These are phyloP conservation scores for Limnephilus marmoratus DNA, from an alignment of 2,888 invertebrate genomes.

Conservation along the genomic window DNA sequence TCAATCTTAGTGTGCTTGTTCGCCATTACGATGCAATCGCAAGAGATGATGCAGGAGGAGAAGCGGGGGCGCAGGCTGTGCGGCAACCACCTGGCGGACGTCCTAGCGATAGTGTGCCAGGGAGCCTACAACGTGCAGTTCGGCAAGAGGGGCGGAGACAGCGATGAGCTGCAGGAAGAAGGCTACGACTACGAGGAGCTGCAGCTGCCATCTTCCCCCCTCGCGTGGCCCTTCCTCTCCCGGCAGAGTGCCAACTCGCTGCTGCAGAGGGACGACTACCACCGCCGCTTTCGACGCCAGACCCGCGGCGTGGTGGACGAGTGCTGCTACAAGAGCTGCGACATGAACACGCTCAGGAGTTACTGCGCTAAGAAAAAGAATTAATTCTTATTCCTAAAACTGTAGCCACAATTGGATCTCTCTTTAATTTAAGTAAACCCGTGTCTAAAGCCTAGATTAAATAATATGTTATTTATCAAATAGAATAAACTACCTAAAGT, in stretches of 20 bases:
- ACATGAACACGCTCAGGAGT: conserved; percentile 69
- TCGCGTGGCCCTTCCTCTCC: conserved; percentile 39
- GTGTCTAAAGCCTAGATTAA: background rate
- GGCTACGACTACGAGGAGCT: background rate
- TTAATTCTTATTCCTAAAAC: background rate
- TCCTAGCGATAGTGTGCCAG: conserved; percentile 49
- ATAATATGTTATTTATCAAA: background rate
- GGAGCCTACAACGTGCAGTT: conserved; percentile 49
- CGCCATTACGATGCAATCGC: conserved; percentile 22
- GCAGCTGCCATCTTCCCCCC: background rate
- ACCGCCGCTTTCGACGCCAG: conserved; percentile 14
- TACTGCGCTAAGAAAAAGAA: conserved; percentile 68
- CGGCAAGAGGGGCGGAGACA: background rate
- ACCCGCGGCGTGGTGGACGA: conserved; percentile 72
- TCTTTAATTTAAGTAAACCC: background rate
- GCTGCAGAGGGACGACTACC: conserved; percentile 25
- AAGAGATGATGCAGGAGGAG: background rate
- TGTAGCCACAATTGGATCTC: background rate
- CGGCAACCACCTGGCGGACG: conserved; percentile 50
- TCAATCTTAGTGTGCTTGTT: conserved; percentile 18
- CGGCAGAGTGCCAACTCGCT: conserved; percentile 14
- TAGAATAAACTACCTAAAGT: background rate
- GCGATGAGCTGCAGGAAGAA: background rate
- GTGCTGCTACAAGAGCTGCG: conserved; percentile 72
- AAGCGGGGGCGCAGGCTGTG: conserved; percentile 28